Conservation (phyloP, 2,888 invertebrate species). For the Pachymerium ferrugineum region DNA sequence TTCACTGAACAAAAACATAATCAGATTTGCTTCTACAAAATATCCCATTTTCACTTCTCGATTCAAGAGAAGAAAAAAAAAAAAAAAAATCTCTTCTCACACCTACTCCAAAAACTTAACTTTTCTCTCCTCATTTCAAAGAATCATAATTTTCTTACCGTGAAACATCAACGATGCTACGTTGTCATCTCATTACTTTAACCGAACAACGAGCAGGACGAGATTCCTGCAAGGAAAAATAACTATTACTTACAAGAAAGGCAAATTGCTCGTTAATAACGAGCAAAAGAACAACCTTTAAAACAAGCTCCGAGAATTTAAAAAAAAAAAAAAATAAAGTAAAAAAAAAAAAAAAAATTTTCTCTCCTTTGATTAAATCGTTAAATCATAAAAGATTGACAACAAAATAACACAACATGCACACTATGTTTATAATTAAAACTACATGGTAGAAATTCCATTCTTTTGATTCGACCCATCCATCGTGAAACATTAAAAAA, state of each 20-base stretch:
- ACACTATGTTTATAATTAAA: background rate
- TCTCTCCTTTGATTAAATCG: background rate
- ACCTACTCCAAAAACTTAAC: background rate
- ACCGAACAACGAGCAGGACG: background rate
- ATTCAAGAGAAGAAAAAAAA: background rate
- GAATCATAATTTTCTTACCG: slow-evolving; percentile 2
- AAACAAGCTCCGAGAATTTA: background rate
- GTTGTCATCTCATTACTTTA: background rate
- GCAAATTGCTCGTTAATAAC: slow-evolving; percentile 2
- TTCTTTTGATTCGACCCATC: background rate
- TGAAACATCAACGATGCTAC: background rate
- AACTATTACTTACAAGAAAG: background rate
- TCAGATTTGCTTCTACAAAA: background rate
- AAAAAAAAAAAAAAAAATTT: background rate
- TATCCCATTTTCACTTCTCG: background rate
- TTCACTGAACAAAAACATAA: background rate
- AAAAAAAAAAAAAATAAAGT: too few species aligned
- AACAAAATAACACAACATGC: background rate
- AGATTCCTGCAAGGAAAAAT: background rate
- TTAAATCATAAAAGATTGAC: background rate
- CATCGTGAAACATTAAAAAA: background rate
- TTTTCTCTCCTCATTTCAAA: background rate
- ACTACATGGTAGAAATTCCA: too few species aligned
- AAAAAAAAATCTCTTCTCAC: background rate
- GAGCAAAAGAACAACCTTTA: background rate